Evolutionary conservation across 2,888 invertebrate genomes (phyloP).

Genomic region (Chelonus formosanus): DNA sequence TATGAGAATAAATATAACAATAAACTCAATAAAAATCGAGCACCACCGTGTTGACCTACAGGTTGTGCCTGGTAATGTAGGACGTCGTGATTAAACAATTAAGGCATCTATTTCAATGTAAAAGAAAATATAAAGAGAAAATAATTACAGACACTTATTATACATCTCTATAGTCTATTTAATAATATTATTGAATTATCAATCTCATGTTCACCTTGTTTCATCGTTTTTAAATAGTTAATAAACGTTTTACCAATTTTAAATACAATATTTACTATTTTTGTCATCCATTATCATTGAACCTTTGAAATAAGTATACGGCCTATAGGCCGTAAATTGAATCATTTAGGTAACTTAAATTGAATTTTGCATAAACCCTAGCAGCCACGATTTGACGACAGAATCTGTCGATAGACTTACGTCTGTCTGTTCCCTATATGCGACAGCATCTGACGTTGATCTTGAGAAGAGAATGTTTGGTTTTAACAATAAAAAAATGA

Average conservation of each 20-base stretch:
- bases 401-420: too few species aligned
- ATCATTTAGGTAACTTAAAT: too few species aligned
- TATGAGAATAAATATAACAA: slow-evolving; percentile 27
- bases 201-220: slow-evolving; percentile 65
- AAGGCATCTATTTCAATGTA: slow-evolving; percentile 53
- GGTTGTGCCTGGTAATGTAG: slow-evolving; percentile 46
- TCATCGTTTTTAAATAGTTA: slow-evolving; percentile 65
- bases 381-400: too few species aligned
- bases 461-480: too few species aligned
- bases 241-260: slow-evolving; percentile 65
- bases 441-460: too few species aligned
- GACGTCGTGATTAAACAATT: slow-evolving; percentile 46
- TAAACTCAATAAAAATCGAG: slow-evolving; percentile 32
- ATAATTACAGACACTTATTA: slow-evolving; percentile 56
- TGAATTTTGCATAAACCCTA: too few species aligned
- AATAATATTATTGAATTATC: slow-evolving; percentile 64
- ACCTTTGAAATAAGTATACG: too few species aligned
- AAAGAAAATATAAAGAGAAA: slow-evolving; percentile 51
- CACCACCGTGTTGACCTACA: slow-evolving; percentile 36
- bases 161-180: slow-evolving; percentile 65
- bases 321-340: too few species aligned
- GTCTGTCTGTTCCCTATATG: too few species aligned
- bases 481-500: too few species aligned
- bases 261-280: slow-evolving; percentile 30
- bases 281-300: not conserved